Conservation (phyloP, 2,888 invertebrate genomes). For the Diogma glabrata region DNA sequence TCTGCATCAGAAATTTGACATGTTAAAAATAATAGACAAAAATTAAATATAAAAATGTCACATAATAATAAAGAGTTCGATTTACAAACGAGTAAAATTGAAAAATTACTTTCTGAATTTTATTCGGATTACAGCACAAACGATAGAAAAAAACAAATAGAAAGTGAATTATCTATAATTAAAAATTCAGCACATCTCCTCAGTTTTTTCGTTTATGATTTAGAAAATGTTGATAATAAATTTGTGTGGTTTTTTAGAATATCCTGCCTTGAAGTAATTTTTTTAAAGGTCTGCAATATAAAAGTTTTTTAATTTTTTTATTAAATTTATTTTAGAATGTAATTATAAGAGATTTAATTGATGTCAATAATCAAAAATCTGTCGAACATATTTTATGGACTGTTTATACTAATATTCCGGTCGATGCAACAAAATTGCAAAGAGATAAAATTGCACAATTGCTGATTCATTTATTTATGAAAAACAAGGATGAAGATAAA, state of each 20-base stretch:
- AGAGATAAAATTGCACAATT: conserved; percentile 68
- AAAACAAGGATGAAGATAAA: conserved; percentile 66
- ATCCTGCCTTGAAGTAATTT: conserved; percentile 55
- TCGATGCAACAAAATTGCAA: conserved; percentile 45
- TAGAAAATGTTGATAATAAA: conserved; percentile 51
- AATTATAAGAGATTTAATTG: conserved; percentile 43
- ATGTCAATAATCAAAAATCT: conserved; percentile 48
- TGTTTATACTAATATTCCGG: conserved; percentile 39
- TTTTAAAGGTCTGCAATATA: conserved; percentile 9
- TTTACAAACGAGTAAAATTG: conserved; percentile 40
- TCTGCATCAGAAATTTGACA: too few species aligned
- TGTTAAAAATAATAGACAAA: too few species aligned
- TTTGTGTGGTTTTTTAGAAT: conserved; percentile 72
- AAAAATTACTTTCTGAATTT: conserved; percentile 64
- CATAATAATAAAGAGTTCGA: too few species aligned
- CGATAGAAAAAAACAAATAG: conserved; percentile 60
- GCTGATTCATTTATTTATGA: conserved; percentile 63
- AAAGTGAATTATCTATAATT: conserved; percentile 55
- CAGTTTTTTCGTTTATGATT: conserved; percentile 54
- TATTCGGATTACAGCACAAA: conserved; percentile 58
- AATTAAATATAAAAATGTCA: too few species aligned
- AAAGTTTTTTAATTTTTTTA: not conserved
- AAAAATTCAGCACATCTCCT: conserved; percentile 57
- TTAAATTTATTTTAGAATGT: too few species aligned
- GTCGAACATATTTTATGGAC: conserved; percentile 48